Base-by-base conservation (phyloP, 2,888 invertebrate species). In the Noctuana brunneofusca region DNA sequence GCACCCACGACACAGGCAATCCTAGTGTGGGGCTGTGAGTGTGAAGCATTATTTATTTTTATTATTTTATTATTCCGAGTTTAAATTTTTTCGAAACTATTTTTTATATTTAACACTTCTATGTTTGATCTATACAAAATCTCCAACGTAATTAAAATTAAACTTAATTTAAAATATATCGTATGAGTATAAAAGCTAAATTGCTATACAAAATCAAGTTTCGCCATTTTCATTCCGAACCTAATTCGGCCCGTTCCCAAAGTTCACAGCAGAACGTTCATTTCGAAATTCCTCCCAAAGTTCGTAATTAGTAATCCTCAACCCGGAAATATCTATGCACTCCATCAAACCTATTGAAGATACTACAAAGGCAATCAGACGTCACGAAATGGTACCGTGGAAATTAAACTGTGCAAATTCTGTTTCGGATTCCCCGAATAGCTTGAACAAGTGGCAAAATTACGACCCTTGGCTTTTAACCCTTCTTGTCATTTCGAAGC, bases 401-500 rank as follows among this genome's bases (percentile, higher is more conserved):
- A 83, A 87, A 87, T 88, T 84, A 84, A 84, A 85, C 86, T 74
- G 83, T 75, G 81, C 84, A 81, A 80, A 76, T 83, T 78, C 74
- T 72, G 73, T 73, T 64, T 69, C 75, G 81, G 80, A 86, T 88
- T 78, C 83, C 80, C 75, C 75, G 75, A 74, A 87, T 88, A 83
- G 83, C 77, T 73, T 68, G 80, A 78, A 81, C 85, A 86, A 88
- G 87, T 86, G 84, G 77, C 84, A 74, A 76, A 81, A 85, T 85
- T 83, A 81, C 80, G 74, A 75, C 81, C 88, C 84, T 80, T 81
- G 83, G 76, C 82, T 80, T 86, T 87, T 89, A 90, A 90, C 90
- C 91, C 90, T 91, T 90, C 89, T 84, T 87, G 89, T 90, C 89
- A 89, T 90, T 89, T 80, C 84, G 83, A 89, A 87, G 89, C 90